A percentile compares a stretch with the other conserved stretches of the same genome.
These are phyloP conservation scores for Thymallus thymallus DNA, from an alignment of 2,113 vertebrate species.

Conservation along the genomic window DNA sequence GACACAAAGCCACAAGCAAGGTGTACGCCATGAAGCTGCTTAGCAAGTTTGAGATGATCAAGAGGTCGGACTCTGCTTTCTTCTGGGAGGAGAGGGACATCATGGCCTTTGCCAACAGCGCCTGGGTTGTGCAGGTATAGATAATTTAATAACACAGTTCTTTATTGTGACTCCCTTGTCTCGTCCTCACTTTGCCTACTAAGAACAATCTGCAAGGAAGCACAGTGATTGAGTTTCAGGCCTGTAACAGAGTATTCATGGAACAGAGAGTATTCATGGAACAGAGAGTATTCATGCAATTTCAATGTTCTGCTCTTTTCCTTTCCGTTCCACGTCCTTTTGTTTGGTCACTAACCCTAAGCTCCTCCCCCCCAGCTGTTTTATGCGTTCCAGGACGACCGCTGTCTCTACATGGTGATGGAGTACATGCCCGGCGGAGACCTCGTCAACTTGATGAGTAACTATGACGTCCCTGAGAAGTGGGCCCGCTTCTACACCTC, in stretches of 20 bases:
- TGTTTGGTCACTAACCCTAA: not conserved
- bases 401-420: conserved; percentile 99
- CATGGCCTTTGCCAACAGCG: conserved; percentile 97
- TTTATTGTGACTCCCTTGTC: not conserved
- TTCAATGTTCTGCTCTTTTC: not conserved
- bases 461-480: conserved; percentile 97
- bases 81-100: conserved; percentile 99
- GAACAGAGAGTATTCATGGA: too few relatives aligned
- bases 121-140: conserved; percentile 97
- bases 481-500: conserved; percentile 99
- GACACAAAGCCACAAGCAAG: conserved; percentile 92
- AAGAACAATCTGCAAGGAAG: too few relatives aligned
- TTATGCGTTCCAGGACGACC: conserved; percentile 97
- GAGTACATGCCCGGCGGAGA: conserved; percentile 99
- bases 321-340: not conserved
- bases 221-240: too few relatives aligned
- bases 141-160: not conserved
- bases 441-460: conserved; percentile 98
- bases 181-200: not conserved
- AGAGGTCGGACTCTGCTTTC: conserved; percentile 97
- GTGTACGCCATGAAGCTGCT: conserved; percentile 98
- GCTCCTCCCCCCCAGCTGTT: conserved; percentile 79
- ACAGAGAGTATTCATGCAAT: not conserved
- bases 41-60: conserved; percentile 99
- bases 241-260: too few relatives aligned